phyloP scores from a whole-genome alignment of 2,888 invertebrate genomes.

The Neuroscelio doddi region DNA sequence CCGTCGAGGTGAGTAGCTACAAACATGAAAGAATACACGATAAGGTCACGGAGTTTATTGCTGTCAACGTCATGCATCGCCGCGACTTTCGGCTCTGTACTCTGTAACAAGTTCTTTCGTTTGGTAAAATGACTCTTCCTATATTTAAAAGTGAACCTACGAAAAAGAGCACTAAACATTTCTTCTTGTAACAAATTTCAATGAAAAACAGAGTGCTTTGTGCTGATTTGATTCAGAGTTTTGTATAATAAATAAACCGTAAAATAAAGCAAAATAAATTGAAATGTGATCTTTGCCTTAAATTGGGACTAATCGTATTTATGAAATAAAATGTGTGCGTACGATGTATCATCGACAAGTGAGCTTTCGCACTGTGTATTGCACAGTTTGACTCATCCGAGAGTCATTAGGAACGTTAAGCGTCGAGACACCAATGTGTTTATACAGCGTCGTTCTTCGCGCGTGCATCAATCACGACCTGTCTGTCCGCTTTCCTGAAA shows the following conservation, averaged over 20 bases:
- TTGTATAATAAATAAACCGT: no score
- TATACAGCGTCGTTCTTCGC: constrained; percentile 66
- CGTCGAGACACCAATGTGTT: constrained; percentile 67
- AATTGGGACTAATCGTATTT: no score
- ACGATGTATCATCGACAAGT: background rate
- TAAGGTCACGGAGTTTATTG: constrained; percentile 55
- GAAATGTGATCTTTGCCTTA: constrained; percentile 5
- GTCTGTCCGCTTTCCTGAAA: constrained; percentile 52
- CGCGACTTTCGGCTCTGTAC: constrained; percentile 53
- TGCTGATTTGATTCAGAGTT: no score
- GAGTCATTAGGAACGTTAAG: constrained; percentile 62
- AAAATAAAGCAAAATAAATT: no score
- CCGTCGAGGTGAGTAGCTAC: constrained; percentile 21
- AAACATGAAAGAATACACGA: constrained; percentile 42
- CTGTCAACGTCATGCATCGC: constrained; percentile 63
- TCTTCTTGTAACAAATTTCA: no score
- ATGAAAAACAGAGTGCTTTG: no score
- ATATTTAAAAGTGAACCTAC: constrained; percentile 7
- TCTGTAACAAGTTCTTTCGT: constrained; percentile 10
- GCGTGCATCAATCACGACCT: constrained; percentile 68
- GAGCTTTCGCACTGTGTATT: constrained; percentile 39
- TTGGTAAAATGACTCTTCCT: constrained; percentile 29
- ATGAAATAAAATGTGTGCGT: no score
- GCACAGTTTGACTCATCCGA: constrained; percentile 27
- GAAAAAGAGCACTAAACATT: background rate